Conservation (phyloP, 2,888 invertebrate species). For the Yponomeuta plumbellus region DNA sequence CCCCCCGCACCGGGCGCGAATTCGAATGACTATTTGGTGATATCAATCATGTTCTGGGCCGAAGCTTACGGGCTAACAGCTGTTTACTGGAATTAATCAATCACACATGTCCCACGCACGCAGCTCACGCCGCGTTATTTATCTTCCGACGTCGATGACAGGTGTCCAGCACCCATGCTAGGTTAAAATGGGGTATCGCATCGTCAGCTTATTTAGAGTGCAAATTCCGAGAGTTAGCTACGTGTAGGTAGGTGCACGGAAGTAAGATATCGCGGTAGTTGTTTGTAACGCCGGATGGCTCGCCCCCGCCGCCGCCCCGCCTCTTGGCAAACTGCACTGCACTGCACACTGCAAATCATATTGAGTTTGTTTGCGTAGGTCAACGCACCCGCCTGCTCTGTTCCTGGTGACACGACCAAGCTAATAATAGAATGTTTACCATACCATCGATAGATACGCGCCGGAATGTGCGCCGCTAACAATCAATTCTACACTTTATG, state of each 20-base stretch:
- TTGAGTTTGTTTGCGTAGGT: slow-evolving; percentile 69
- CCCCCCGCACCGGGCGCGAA: not conserved
- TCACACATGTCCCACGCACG: slow-evolving; percentile 49
- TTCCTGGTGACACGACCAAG: slow-evolving; percentile 72
- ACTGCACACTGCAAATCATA: slow-evolving; percentile 65
- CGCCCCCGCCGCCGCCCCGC: slow-evolving; percentile 46
- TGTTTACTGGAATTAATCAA: slow-evolving; percentile 58
- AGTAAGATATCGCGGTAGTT: slow-evolving; percentile 52
- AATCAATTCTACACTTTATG: slow-evolving; percentile 7
- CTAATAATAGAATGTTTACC: slow-evolving; percentile 69
- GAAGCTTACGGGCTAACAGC: slow-evolving; percentile 41
- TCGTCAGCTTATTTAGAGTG: not conserved
- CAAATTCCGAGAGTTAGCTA: not conserved
- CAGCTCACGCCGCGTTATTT: slow-evolving; percentile 47
- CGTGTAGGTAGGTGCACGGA: slow-evolving; percentile 41
- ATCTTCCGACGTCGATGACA: slow-evolving; percentile 51
- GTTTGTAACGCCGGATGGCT: slow-evolving; percentile 55
- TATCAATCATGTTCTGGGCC: slow-evolving; percentile 50
- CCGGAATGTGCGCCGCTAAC: slow-evolving; percentile 48
- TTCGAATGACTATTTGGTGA: slow-evolving; percentile 31
- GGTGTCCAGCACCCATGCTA: slow-evolving; percentile 41
- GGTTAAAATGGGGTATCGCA: slow-evolving; percentile 34
- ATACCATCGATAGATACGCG: slow-evolving; percentile 51
- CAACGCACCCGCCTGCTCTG: slow-evolving; percentile 66
- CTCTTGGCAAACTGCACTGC: slow-evolving; percentile 71